These are phyloP conservation scores for Narcine bancroftii DNA, from an alignment of 2,113 vertebrate genomes.

Conservation along the genomic window DNA sequence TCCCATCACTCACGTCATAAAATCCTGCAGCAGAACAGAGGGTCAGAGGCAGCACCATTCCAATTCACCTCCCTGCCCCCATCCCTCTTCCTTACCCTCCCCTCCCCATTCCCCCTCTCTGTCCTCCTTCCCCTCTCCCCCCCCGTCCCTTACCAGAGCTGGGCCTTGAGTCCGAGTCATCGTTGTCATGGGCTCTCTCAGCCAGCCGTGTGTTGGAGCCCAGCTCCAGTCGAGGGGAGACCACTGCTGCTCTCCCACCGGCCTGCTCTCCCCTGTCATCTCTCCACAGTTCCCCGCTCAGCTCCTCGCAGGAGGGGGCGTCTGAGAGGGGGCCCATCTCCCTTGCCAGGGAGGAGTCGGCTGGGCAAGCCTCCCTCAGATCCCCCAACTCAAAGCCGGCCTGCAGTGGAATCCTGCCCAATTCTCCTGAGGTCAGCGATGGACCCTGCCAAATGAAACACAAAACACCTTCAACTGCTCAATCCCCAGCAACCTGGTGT, in stretches of 20 bases:
- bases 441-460: too few species aligned
- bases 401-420: too few species aligned
- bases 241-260: too few species aligned
- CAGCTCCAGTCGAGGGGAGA: not conserved
- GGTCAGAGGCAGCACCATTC: not conserved
- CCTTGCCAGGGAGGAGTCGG: too few species aligned
- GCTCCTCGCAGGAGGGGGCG: not conserved
- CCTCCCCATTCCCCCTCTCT: constrained; percentile 41
- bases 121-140: constrained; percentile 42
- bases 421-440: too few species aligned
- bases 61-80: constrained; percentile 49
- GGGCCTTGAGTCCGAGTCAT: constrained; percentile 29
- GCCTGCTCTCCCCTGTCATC: not conserved
- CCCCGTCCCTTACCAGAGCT: constrained; percentile 35
- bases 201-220: not conserved
- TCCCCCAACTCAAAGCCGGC: too few species aligned
- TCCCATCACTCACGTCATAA: constrained; percentile 67
- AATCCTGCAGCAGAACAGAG: constrained; percentile 51
- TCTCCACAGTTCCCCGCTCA: not conserved
- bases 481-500: too few species aligned
- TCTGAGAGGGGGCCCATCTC: too few species aligned
- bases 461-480: too few species aligned
- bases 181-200: not conserved
- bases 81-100: constrained; percentile 42
- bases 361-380: too few species aligned